These are phyloP conservation scores for Lydus trimaculatus DNA, from an alignment of 2,888 invertebrate genomes.

Conservation along the genomic window DNA sequence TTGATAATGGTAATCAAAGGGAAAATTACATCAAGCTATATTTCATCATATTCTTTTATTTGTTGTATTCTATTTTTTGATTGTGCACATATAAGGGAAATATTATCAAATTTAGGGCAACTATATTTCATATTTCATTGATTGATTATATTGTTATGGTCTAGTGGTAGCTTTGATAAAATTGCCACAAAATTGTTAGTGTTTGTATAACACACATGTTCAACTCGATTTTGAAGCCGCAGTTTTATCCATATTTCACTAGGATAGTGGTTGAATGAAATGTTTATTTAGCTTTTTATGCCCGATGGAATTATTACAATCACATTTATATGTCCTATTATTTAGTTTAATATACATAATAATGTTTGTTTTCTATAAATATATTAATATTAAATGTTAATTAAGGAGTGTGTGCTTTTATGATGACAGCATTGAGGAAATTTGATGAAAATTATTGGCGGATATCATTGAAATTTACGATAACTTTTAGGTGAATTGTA, in stretches of 20 bases:
- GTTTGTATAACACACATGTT: neutral
- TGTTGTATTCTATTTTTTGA: neutral
- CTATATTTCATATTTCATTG: neutral
- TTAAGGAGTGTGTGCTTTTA: too few relatives aligned
- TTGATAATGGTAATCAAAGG: neutral
- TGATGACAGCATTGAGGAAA: too few relatives aligned
- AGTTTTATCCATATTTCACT: neutral
- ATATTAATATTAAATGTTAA: neutral
- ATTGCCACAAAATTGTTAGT: neutral
- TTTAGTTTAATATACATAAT: too few relatives aligned
- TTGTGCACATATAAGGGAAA: neutral
- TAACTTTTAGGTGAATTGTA: neutral
- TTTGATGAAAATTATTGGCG: neutral
- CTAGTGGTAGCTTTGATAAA: neutral
- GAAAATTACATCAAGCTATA: neutral
- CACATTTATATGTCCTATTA: neutral
- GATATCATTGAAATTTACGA: neutral
- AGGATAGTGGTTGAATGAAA: neutral
- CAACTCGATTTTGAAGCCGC: neutral
- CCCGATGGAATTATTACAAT: neutral
- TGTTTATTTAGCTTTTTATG: neutral
- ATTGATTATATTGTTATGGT: conserved; percentile 3
- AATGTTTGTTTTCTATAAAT: neutral
- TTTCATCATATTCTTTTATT: neutral
- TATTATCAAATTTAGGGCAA: neutral